Evolutionary conservation across 2,113 vertebrate genomes (phyloP), one percentile per base, ranked within the genome.

Genomic region (Gallinago media): DNA sequence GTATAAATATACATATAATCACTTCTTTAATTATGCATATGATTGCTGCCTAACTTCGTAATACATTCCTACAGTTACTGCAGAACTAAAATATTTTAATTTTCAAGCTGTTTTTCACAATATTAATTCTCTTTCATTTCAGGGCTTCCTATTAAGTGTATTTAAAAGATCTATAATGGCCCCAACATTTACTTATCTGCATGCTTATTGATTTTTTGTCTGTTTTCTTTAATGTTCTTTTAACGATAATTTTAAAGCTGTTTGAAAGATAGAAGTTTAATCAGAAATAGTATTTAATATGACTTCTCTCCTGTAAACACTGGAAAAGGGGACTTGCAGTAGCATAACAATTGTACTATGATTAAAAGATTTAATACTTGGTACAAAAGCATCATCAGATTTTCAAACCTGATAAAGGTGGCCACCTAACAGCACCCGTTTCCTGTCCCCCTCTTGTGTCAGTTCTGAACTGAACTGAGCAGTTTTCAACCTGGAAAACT

Each of bases 1-100:
- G 96, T 98, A 94, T 98, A 98, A 97, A 97, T 98, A 98, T 97
- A 97, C 86, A 95, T 97, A 95, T 96, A 98, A 97, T 97, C 96
- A 97, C 73, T 96, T 96, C 85, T 97, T 97, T 98, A 98, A 98
- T 98, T 97, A 96, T 97, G 88, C 40, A 80, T 89, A 38, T 96
- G 94, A 98, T 98, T 98, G 81, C 94, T 96, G 76, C 82, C 95
- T 98, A 97, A 98, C 89, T 95, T 96, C 50, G 1, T 89, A 96
- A 87, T 93, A 89, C 6, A 72, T 96, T 98, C 86, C 82, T 95
- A 81, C 91, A 96, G 73, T 96, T 97, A 92, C 56, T 75, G 92
- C 66, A 92, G 94, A 96, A 97, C 75, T 92, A 81, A 96, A 91
- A 95, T 62, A 95, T 95, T 96, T 96, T 96, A 87, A 96, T 97